Conservation (phyloP, 2,888 invertebrate genomes). For the Epistrophe grossulariae region DNA sequence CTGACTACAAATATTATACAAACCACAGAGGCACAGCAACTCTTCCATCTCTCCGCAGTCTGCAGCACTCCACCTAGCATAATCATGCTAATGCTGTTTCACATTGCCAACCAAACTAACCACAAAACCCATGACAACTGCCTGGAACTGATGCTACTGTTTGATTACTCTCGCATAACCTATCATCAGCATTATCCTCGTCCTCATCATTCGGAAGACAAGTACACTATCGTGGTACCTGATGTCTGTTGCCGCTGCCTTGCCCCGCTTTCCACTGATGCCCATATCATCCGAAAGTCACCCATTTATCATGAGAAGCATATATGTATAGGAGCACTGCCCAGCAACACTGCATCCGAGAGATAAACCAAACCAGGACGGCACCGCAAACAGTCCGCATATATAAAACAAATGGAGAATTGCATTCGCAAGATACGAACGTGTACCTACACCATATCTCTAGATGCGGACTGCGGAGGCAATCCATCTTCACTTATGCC, state of each 20-base stretch:
- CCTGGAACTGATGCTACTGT: constrained; percentile 75
- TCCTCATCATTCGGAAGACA: constrained; percentile 60
- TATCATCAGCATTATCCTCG: constrained; percentile 72
- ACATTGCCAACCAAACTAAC: constrained; percentile 66
- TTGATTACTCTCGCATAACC: constrained; percentile 72
- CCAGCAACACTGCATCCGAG: constrained; percentile 38
- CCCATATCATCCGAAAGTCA: constrained; percentile 23
- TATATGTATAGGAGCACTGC: constrained; percentile 15
- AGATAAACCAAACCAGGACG: constrained; percentile 60
- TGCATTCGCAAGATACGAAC: constrained; percentile 44
- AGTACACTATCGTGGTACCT: constrained; percentile 38
- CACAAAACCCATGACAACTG: constrained; percentile 71
- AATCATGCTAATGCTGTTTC: constrained; percentile 55
- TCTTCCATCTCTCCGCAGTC: neutral
- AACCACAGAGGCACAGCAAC: constrained; percentile 27
- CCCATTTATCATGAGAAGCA: constrained; percentile 57
- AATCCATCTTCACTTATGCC: constrained; percentile 58
- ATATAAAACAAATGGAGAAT: constrained; percentile 60
- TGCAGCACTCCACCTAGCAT: constrained; percentile 17
- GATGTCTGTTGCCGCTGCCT: neutral
- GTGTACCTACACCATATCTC: constrained; percentile 16
- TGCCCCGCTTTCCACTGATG: neutral
- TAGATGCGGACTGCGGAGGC: constrained; percentile 33
- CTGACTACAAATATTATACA: constrained; percentile 12
- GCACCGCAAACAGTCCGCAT: constrained; percentile 60